These are phyloP conservation scores for Leucophenga maculata DNA, from an alignment of 2,888 invertebrate species.

Conservation along the genomic window DNA sequence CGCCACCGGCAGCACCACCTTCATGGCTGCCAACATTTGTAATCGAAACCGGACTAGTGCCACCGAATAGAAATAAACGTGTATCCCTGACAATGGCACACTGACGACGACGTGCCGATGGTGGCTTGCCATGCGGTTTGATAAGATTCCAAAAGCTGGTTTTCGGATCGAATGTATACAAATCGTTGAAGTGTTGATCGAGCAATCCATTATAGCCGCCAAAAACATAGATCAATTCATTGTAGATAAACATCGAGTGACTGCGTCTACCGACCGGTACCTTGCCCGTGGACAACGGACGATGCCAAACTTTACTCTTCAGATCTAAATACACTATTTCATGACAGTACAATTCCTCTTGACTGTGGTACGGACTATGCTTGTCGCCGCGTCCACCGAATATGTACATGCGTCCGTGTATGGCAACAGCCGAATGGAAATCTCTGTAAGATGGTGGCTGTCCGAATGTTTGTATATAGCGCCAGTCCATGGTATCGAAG, in stretches of 20 bases:
- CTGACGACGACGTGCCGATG: conserved; percentile 81
- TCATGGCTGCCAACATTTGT: background rate
- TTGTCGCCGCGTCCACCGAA: conserved; percentile 91
- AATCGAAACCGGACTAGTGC: conserved; percentile 80
- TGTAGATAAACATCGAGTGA: conserved; percentile 90
- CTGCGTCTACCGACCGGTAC: conserved; percentile 87
- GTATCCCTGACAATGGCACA: conserved; percentile 84
- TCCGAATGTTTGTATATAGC: conserved; percentile 77
- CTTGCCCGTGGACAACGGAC: conserved; percentile 76
- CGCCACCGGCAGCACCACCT: background rate
- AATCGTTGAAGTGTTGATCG: conserved; percentile 87
- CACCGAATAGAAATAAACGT: conserved; percentile 89
- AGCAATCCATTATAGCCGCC: conserved; percentile 89
- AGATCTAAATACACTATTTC: conserved; percentile 85
- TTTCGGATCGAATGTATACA: conserved; percentile 81
- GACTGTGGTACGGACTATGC: conserved; percentile 77
- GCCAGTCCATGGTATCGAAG: conserved; percentile 83
- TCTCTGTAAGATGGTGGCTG: conserved; percentile 83
- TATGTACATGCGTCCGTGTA: conserved; percentile 86
- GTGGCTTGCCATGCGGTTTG: conserved; percentile 76
- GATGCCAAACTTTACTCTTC: conserved; percentile 79
- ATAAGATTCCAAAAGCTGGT: conserved; percentile 78
- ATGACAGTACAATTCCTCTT: conserved; percentile 85
- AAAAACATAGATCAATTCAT: conserved; percentile 87
- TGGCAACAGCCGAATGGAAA: conserved; percentile 89